Evolutionary conservation across 1,140 invertebrate genomes (phyloP).

Genomic region (Diachasmimorpha longicaudata): DNA sequence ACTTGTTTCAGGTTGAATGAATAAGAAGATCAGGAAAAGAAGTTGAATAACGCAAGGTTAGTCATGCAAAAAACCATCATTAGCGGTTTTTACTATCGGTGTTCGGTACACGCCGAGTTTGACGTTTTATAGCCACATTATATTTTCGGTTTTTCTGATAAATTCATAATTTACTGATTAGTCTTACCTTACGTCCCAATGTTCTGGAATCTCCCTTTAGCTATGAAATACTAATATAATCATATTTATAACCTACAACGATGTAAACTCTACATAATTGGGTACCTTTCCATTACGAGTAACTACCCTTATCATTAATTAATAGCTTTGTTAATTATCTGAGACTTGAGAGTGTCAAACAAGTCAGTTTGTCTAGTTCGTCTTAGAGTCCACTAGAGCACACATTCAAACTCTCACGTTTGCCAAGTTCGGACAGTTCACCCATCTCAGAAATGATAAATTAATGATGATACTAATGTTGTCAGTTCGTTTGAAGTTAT

Average conservation of each 20-base stretch:
- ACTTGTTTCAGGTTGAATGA: no score
- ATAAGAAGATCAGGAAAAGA: no score
- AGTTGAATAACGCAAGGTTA: no score
- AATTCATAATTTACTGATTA: no score
- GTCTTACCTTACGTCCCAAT: neutral
- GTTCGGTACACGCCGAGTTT: no score
- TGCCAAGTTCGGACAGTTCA: neutral
- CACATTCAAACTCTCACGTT: neutral
- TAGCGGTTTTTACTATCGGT: no score
- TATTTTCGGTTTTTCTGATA: no score
- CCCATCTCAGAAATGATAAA: neutral
- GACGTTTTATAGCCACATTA: no score
- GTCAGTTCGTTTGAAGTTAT: neutral
- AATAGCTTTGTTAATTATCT: neutral
- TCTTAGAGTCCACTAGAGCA: neutral
- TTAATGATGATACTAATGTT: neutral
- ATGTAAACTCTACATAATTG: neutral
- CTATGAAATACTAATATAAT: neutral
- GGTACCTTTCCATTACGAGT: conserved; percentile 11
- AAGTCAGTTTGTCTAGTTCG: neutral
- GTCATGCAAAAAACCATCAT: no score
- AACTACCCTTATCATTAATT: neutral
- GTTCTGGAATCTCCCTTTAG: neutral
- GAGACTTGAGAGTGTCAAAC: neutral
- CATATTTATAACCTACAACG: neutral